A percentile compares a stretch with the other conserved stretches of the same genome.
Evolutionary conservation across 23 tunicate species (phyloP).

Genomic region (Corella eumyota): DNA sequence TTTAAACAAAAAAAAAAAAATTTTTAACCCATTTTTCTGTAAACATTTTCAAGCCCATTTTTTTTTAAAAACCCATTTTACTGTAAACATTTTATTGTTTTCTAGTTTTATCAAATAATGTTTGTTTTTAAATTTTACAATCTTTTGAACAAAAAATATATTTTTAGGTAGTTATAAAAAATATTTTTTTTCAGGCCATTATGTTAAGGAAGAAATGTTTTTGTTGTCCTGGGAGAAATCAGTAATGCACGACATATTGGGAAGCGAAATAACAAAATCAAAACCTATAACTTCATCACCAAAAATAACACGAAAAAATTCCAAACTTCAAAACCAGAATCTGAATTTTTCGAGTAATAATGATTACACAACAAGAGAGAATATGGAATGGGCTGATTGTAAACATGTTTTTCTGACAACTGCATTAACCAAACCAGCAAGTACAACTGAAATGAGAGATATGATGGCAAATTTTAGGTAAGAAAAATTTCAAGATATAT

Average conservation of each 20-base stretch:
- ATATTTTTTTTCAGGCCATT: constrained; percentile 4
- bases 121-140: no score
- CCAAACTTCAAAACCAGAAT: no score
- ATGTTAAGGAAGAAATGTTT: constrained; percentile 1
- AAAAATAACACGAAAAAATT: no score
- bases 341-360: neutral
- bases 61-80: no score
- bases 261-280: constrained; percentile 1
- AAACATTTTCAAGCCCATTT: no score
- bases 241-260: constrained; percentile 13
- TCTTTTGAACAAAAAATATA: no score
- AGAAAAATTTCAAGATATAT: neutral
- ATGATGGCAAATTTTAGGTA: constrained; percentile 49
- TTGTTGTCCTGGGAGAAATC: constrained; percentile 9
- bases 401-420: constrained; percentile 44
- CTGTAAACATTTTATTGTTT: no score
- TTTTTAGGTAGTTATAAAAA: no score
- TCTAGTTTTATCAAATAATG: no score
- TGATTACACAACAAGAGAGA: neutral
- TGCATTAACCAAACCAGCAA: constrained; percentile 38
- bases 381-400: constrained; percentile 9
- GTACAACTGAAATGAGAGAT: constrained; percentile 34
- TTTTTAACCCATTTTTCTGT: no score
- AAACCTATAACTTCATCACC: no score
- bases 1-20: no score